Evolutionary conservation across 2,797 vertebrate species (phyloP).

Genomic region (Sebastiscus tertius): DNA sequence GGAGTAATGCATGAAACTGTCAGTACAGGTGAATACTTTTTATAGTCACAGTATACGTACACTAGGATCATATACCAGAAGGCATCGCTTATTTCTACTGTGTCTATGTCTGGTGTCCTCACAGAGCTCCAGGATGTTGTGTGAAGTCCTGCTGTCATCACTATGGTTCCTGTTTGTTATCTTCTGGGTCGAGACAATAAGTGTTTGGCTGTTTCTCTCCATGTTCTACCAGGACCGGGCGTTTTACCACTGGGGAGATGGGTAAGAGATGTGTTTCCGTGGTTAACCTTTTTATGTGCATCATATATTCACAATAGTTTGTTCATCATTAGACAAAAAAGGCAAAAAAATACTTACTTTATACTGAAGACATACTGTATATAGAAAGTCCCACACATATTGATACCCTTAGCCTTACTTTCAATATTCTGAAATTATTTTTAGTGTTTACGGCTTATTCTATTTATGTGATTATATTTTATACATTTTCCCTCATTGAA

Average conservation of each 20-base stretch:
- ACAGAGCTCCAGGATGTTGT: conserved; percentile 82
- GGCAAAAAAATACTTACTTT: not conserved
- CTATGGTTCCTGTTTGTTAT: conserved; percentile 87
- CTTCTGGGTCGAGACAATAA: conserved; percentile 88
- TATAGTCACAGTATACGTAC: not conserved
- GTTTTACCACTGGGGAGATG: conserved; percentile 82
- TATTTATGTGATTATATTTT: not conserved
- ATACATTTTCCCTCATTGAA: not conserved
- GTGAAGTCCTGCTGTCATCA: conserved; percentile 85
- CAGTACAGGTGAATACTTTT: not conserved
- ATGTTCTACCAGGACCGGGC: conserved; percentile 84
- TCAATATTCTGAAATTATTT: not conserved
- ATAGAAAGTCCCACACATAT: not conserved
- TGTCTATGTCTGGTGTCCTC: not conserved
- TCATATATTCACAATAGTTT: not conserved
- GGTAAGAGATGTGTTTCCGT: conserved; percentile 60
- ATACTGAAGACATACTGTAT: not conserved
- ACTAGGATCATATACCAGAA: not conserved
- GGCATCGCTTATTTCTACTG: not conserved
- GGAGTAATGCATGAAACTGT: not conserved
- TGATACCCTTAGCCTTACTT: not conserved
- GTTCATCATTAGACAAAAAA: not conserved
- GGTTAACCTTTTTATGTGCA: not conserved
- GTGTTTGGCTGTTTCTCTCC: conserved; percentile 86
- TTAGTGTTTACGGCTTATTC: not conserved